phyloP scores from a whole-genome alignment of 1,140 invertebrate genomes.

The Venturia canescens region DNA sequence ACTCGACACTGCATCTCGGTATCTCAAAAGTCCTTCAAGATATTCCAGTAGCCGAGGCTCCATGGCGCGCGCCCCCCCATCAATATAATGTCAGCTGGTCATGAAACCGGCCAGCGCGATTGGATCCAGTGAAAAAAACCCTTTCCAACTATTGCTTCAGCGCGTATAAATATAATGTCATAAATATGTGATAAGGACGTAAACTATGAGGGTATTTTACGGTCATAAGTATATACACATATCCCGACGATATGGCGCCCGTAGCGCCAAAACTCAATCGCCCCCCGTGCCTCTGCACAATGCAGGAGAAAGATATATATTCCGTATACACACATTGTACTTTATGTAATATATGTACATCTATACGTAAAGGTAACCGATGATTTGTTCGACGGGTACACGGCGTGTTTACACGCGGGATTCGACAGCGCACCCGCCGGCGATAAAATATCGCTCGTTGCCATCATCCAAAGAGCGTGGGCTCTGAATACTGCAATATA shows the following conservation, averaged over 20 bases:
- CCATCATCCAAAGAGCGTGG: neutral
- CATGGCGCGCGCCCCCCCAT: too few species aligned
- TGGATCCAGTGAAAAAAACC: too few species aligned
- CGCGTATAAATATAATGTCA: neutral
- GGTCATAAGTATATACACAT: neutral
- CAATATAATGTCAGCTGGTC: too few species aligned
- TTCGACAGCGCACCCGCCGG: slow-evolving; percentile 43
- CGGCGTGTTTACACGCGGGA: slow-evolving; percentile 52
- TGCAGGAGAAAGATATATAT: neutral
- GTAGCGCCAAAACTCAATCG: neutral
- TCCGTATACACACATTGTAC: neutral
- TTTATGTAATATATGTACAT: slow-evolving; percentile 26
- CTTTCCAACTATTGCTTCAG: too few species aligned
- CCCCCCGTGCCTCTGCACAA: neutral
- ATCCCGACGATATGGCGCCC: neutral
- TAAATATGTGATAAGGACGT: neutral
- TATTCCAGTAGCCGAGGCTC: too few species aligned
- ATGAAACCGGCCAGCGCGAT: too few species aligned
- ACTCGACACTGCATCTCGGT: too few species aligned
- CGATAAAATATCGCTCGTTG: slow-evolving; percentile 36
- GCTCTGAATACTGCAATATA: neutral
- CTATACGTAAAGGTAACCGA: slow-evolving; percentile 41
- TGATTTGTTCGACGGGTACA: slow-evolving; percentile 53
- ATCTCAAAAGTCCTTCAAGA: too few species aligned
- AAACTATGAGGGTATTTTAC: neutral